phyloP scores from a whole-genome alignment of 2,113 vertebrate species.

The Cromileptes altivelis region DNA sequence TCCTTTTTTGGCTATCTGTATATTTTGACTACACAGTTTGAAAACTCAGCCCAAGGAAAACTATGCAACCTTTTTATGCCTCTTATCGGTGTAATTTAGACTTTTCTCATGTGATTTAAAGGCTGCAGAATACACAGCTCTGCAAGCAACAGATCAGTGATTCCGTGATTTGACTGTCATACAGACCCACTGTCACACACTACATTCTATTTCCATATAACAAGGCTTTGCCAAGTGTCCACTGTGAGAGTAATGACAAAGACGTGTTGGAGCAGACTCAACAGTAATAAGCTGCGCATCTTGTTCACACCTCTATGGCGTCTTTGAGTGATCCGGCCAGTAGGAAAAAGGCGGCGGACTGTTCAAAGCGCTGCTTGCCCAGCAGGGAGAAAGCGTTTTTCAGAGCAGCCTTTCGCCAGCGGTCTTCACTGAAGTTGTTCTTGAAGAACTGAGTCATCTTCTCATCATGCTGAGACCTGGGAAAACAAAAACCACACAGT shows the following conservation, averaged over 20 bases:
- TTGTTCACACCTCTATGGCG: slow-evolving; percentile 92
- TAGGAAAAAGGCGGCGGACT: slow-evolving; percentile 97
- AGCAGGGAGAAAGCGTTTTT: slow-evolving; percentile 98
- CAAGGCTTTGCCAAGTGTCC: slow-evolving; percentile 40
- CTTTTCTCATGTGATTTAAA: slow-evolving; percentile 48
- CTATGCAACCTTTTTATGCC: slow-evolving; percentile 37
- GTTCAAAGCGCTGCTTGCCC: slow-evolving; percentile 98
- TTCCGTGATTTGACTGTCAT: slow-evolving; percentile 6
- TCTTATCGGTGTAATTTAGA: slow-evolving; percentile 74
- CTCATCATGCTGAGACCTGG: slow-evolving; percentile 95
- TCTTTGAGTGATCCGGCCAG: slow-evolving; percentile 98
- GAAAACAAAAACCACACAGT: slow-evolving; percentile 17
- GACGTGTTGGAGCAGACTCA: slow-evolving; percentile 6
- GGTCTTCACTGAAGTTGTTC: slow-evolving; percentile 97
- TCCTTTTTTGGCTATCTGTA: slow-evolving; percentile 50
- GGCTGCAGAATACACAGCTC: slow-evolving; percentile 41
- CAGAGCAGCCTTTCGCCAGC: slow-evolving; percentile 97
- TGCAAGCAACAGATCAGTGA: slow-evolving; percentile 27
- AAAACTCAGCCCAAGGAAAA: slow-evolving; percentile 70
- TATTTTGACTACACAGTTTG: slow-evolving; percentile 71
- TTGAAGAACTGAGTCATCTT: slow-evolving; percentile 99
- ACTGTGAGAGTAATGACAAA: slow-evolving; percentile 30
- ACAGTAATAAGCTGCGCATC: slow-evolving; percentile 17
- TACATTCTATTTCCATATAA: slow-evolving; percentile 34
- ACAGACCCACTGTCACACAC: slow-evolving; percentile 7